phyloP scores from a whole-genome alignment of 2,113 vertebrate species.

The Nibea coibor region DNA sequence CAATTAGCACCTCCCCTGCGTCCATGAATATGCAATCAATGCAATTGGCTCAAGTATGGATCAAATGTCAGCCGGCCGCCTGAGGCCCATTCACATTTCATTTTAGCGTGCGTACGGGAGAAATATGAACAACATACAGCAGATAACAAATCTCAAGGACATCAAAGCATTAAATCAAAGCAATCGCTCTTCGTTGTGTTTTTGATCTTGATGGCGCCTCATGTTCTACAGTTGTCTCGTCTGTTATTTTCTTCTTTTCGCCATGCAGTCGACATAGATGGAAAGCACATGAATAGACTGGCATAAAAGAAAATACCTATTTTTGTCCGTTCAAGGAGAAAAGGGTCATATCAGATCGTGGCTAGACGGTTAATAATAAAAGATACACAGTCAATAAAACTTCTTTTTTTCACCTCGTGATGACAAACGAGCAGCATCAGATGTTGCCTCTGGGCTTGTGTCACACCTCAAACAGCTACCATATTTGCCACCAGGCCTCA shows the following conservation, averaged over 20 bases:
- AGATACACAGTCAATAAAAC: not conserved
- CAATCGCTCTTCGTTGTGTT: not conserved
- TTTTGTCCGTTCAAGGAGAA: not conserved
- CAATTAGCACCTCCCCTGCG: conserved; percentile 56
- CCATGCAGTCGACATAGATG: not conserved
- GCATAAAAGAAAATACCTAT: not conserved
- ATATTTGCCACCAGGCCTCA: conserved; percentile 18
- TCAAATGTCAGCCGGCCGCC: conserved; percentile 60
- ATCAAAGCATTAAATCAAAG: conserved; percentile 23
- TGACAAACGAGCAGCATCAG: conserved; percentile 31
- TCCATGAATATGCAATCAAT: conserved; percentile 69
- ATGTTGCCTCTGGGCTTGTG: conserved; percentile 37
- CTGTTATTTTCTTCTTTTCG: not conserved
- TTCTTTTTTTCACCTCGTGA: not conserved
- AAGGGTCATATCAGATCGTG: not conserved
- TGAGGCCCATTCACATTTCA: conserved; percentile 33
- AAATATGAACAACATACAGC: not conserved
- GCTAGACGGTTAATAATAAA: conserved; percentile 18
- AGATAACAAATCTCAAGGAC: conserved; percentile 13
- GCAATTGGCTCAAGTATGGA: conserved; percentile 43
- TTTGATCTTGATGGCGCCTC: conserved; percentile 8
- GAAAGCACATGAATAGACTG: not conserved
- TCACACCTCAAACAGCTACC: conserved; percentile 31
- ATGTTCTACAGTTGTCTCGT: not conserved
- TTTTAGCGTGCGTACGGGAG: conserved; percentile 4